A percentile compares a stretch with the other conserved stretches of the same genome.
Evolutionary conservation across 2,797 vertebrate species (phyloP).

Genomic region (Cossypha caffra): DNA sequence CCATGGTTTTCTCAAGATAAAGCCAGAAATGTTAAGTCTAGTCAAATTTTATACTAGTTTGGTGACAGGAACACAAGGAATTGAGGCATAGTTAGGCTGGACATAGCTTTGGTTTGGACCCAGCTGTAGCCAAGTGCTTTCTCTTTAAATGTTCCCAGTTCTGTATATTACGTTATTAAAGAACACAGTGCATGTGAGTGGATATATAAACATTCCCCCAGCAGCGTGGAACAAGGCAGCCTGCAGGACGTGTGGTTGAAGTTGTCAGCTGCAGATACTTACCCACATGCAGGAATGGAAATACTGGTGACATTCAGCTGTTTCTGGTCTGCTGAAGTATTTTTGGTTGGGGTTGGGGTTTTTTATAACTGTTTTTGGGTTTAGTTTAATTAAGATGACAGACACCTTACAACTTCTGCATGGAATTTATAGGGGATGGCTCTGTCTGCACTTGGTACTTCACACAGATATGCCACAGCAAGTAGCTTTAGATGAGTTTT

Average conservation of each 20-base stretch:
- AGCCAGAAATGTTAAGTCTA: constrained; percentile 10
- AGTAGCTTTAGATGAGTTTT: neutral
- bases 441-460: neutral
- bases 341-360: neutral
- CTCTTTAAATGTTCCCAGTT: constrained; percentile 16
- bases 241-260: neutral
- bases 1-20: neutral
- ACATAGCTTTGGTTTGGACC: constrained; percentile 14
- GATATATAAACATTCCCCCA: constrained; percentile 51
- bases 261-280: constrained; percentile 4
- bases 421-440: neutral
- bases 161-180: constrained; percentile 39
- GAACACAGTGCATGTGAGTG: neutral
- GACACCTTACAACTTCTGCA: neutral
- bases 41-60: constrained; percentile 22
- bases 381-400: constrained; percentile 1
- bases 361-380: neutral
- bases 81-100: constrained; percentile 33
- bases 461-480: neutral
- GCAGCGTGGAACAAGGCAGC: neutral
- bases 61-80: constrained; percentile 38
- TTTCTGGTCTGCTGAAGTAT: neutral
- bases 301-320: neutral
- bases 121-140: constrained; percentile 1
- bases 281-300: neutral